phyloP scores from a whole-genome alignment of 2,113 vertebrate species.

The Gavia stellata region DNA sequence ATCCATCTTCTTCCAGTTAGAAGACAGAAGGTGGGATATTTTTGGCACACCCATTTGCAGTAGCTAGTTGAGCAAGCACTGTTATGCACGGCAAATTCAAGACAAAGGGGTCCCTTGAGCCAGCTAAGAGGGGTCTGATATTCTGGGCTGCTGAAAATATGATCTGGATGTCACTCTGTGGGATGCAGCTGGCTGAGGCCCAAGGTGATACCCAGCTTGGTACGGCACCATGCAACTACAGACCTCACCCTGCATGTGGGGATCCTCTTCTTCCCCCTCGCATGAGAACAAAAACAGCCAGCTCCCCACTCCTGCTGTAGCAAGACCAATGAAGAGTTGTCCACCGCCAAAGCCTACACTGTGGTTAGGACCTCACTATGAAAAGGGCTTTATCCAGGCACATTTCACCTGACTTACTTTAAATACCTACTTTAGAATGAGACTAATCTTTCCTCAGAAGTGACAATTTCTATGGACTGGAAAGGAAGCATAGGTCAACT shows the following conservation, averaged over 20 bases:
- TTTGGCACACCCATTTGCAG: neutral
- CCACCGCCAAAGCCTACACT: neutral
- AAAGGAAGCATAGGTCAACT: neutral
- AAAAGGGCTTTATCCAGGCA: neutral
- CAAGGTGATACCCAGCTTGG: neutral
- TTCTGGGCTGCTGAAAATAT: neutral
- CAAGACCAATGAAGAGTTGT: neutral
- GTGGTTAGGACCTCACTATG: neutral
- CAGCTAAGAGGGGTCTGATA: neutral
- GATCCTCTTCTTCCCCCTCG: neutral
- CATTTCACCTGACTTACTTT: neutral
- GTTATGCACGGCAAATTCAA: accelerated
- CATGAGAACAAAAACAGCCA: neutral
- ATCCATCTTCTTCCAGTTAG: neutral
- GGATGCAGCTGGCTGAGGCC: neutral
- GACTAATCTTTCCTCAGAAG: neutral
- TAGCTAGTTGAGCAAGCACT: neutral
- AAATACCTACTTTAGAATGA: neutral
- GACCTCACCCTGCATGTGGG: neutral
- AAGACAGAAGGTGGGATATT: neutral
- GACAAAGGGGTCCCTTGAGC: neutral
- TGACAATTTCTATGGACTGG: neutral
- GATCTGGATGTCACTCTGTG: neutral
- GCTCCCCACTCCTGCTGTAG: neutral
- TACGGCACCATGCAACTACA: neutral